Evolutionary conservation across 2,797 vertebrate genomes (phyloP), one percentile per base, ranked within the genome.

Genomic region (Sphaeramia orbicularis): DNA sequence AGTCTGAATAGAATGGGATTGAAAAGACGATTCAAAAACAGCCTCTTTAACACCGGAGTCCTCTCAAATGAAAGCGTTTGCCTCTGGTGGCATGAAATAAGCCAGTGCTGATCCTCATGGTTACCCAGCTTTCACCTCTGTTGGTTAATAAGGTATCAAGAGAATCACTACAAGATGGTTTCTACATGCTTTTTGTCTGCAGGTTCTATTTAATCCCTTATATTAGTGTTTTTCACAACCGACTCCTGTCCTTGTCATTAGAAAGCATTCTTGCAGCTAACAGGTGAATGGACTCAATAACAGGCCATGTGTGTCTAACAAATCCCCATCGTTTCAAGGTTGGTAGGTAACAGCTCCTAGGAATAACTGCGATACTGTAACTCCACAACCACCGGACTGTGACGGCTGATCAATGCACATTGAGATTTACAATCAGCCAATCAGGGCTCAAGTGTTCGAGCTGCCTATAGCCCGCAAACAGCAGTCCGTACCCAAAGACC

Each of bases 311-410:
- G 27, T 50, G 44, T 50, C 44, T 10, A 41, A 57, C 9, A 60
- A 45, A 56, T 57, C 15, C 36, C 24, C 51, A n/a, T 43, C 42
- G 70, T 74, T 65, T 44, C 47, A 66, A 71, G 65, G 47, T 42
- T 53, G 15, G 35, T 4, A 35, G 30, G 14, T 38, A 45, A 15
- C 10, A 13, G 12, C 18, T 64, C 21, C 16, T 4, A 4, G 35
- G 41, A 71, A 35, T 10, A 43, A 50, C 40, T 42, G 6, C 15
- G 51, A 0, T 8, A 11, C 2, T 40, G 27, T n/a, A 14, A 35
- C 44, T 50, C 13, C 7, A 32, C 4, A 32, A 6, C 7, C 30
- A 32, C n/a, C 36, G 6, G 5, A 53, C 21, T 11, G 4, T 36
- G 18, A 52, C 30, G 6, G 7, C 7, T 32, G 30, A 32, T 32